phyloP scores from a whole-genome alignment of 2,797 vertebrate species.

The Chrysocyon brachyurus region DNA sequence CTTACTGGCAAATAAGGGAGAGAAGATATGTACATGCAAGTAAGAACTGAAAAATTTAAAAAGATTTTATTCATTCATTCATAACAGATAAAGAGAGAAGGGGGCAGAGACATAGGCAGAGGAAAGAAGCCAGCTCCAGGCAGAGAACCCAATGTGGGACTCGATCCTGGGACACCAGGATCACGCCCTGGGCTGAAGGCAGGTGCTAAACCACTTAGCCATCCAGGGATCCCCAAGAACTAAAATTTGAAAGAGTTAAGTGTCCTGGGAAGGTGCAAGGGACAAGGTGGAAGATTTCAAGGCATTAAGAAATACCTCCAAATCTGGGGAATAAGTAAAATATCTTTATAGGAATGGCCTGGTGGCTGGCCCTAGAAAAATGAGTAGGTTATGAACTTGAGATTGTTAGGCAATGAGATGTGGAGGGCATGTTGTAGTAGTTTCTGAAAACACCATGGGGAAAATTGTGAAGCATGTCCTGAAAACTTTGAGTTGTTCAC shows the following conservation, averaged over 20 bases:
- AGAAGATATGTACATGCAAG: not conserved
- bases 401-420: not conserved
- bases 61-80: no score
- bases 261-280: not conserved
- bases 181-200: no score
- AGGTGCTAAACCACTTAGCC: no score
- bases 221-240: not conserved
- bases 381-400: not conserved
- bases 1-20: not conserved
- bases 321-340: not conserved
- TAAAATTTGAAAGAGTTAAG: constrained; percentile 35
- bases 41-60: not conserved
- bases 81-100: no score
- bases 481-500: not conserved
- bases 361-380: not conserved
- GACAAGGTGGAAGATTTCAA: not conserved
- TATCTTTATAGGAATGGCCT: not conserved
- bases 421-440: not conserved
- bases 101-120: no score
- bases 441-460: not conserved
- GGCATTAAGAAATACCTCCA: not conserved
- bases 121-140: no score
- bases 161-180: no score
- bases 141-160: no score
- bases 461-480: not conserved